Conservation (phyloP, 2,113 vertebrate species). For the Motacilla alba region DNA sequence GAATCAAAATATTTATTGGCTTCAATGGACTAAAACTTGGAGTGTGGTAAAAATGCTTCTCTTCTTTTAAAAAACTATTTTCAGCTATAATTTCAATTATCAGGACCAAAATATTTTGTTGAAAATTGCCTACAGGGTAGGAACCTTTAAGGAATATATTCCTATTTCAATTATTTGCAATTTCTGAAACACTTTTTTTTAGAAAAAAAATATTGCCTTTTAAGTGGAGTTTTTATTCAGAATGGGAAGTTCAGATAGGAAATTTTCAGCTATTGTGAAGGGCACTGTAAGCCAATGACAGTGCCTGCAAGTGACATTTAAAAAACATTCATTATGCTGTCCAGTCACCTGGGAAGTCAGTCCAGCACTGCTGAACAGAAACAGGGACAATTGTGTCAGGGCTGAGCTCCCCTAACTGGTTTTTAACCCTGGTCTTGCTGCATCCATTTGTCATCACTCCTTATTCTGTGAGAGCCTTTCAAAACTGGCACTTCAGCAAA, state of each 20-base stretch:
- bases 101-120: neutral
- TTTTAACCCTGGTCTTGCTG: accelerated
- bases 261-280: neutral
- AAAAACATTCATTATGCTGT: neutral
- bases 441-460: accelerated
- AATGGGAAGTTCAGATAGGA: neutral
- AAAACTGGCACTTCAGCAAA: neutral
- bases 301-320: neutral
- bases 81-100: neutral
- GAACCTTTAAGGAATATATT: neutral
- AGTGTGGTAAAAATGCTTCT: neutral
- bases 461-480: neutral
- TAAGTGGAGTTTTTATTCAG: neutral
- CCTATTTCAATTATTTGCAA: neutral
- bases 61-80: neutral
- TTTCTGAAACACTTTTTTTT: neutral
- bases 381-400: neutral
- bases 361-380: neutral
- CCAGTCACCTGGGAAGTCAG: neutral
- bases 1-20: neutral
- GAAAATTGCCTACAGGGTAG: neutral
- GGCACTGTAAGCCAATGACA: neutral
- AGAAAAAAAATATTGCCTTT: neutral
- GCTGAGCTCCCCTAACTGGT: neutral
- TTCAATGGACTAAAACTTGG: neutral